A percentile compares a stretch with the other conserved stretches of the same genome.
phyloP scores from a whole-genome alignment of 2,797 vertebrate genomes.

The Erpetoichthys calabaricus region DNA sequence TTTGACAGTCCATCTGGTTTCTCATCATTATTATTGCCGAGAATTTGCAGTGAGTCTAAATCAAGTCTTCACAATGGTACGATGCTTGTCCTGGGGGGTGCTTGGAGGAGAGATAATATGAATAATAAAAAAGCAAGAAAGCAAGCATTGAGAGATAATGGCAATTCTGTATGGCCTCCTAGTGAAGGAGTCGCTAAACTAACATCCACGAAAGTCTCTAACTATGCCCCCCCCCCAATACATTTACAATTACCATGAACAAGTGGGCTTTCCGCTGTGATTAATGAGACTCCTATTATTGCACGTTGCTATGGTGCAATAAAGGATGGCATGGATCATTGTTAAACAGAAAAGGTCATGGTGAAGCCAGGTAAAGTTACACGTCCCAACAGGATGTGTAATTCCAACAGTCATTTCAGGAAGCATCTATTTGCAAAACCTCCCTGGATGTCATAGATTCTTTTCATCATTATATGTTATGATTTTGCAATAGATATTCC shows the following conservation, averaged over 20 bases:
- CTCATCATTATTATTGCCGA: background rate
- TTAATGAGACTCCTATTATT: background rate
- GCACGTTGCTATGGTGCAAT: background rate
- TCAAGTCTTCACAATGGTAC: background rate
- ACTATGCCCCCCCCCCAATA: background rate
- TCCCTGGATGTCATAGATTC: no score
- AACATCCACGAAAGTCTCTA: background rate
- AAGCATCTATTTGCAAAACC: no score
- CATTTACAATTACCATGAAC: background rate
- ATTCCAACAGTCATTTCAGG: no score
- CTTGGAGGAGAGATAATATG: background rate
- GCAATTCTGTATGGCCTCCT: no score
- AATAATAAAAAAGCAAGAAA: background rate
- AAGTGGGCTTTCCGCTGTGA: background rate
- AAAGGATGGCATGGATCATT: background rate
- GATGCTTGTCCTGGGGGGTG: background rate
- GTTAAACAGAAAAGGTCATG: background rate
- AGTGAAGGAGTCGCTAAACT: background rate
- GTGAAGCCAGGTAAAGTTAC: no score
- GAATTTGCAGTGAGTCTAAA: background rate
- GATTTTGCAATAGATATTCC: no score
- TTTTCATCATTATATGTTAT: no score
- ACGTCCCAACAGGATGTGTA: no score
- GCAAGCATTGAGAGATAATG: background rate
- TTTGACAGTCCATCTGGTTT: background rate